These are phyloP conservation scores for Leptoclinus maculatus DNA, from an alignment of 2,797 vertebrate genomes.

Conservation along the genomic window DNA sequence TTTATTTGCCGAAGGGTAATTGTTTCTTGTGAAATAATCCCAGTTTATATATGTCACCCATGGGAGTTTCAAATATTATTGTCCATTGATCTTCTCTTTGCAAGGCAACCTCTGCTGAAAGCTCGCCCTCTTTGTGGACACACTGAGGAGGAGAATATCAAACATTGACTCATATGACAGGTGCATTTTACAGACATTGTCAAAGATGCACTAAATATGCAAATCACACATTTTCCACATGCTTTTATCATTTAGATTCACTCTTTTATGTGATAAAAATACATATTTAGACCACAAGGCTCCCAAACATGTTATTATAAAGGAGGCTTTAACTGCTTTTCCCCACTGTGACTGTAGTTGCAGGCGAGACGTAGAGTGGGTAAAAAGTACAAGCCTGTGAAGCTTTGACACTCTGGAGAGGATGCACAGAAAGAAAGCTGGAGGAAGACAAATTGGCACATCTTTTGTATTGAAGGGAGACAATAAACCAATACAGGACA, in stretches of 20 bases:
- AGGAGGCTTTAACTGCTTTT: not conserved
- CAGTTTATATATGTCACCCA: not conserved
- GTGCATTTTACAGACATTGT: not conserved
- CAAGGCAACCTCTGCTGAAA: conserved; percentile 23
- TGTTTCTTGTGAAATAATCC: not conserved
- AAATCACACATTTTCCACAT: not conserved
- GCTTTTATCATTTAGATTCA: not conserved
- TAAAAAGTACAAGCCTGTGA: not conserved
- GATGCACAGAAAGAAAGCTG: conserved; percentile 1
- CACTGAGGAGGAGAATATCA: conserved; percentile 16
- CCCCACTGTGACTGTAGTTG: not conserved
- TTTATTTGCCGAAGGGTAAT: not conserved
- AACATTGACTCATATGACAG: not conserved
- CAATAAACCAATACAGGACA: conserved; percentile 11
- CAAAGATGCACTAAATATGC: not conserved
- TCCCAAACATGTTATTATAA: too few relatives aligned
- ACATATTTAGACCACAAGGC: not conserved
- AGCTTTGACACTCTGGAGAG: conserved; percentile 7
- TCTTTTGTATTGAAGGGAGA: conserved; percentile 23
- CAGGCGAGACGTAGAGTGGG: not conserved
- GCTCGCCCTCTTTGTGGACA: conserved; percentile 37
- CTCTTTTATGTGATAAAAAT: not conserved
- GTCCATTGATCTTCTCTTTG: not conserved
- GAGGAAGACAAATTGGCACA: conserved; percentile 25
- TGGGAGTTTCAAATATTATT: not conserved